A percentile compares a stretch with the other conserved stretches of the same genome.
Conservation (phyloP, 2,888 invertebrate species). For the Crocallis elinguaria region DNA sequence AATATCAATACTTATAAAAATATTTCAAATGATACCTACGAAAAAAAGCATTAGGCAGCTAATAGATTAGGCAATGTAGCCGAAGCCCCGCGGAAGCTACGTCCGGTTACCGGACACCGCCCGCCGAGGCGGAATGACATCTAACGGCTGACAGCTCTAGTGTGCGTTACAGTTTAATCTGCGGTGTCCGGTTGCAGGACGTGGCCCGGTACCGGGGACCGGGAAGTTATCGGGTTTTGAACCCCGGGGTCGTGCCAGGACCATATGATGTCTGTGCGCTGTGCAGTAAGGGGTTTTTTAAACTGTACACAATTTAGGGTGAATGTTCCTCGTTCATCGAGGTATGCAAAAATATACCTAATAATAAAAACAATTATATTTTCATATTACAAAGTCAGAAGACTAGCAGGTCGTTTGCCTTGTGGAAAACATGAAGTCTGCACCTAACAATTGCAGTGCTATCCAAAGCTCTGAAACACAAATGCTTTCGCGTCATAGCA, state of each 20-base stretch:
- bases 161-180: slow-evolving; percentile 23
- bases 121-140: slow-evolving; percentile 34
- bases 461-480: too few species aligned
- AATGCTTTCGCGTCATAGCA: too few species aligned
- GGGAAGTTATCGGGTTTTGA: slow-evolving; percentile 17
- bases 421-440: too few species aligned
- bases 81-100: slow-evolving; percentile 73
- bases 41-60: slow-evolving; percentile 39
- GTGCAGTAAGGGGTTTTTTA: neutral
- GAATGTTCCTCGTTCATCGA: too few species aligned
- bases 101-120: slow-evolving; percentile 69
- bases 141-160: slow-evolving; percentile 28
- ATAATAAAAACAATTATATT: too few species aligned
- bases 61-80: slow-evolving; percentile 69
- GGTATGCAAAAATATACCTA: too few species aligned
- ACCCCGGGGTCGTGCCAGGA: slow-evolving; percentile 9
- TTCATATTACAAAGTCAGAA: too few species aligned
- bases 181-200: slow-evolving; percentile 25
- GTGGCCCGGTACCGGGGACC: slow-evolving; percentile 9
- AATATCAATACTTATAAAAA: too few species aligned
- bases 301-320: neutral
- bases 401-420: too few species aligned
- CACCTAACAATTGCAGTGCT: too few species aligned
- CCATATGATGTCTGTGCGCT: slow-evolving; percentile 11
- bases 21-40: neutral